Evolutionary conservation across 2,888 invertebrate genomes (phyloP).

Genomic region (Dolichomitus sp.): DNA sequence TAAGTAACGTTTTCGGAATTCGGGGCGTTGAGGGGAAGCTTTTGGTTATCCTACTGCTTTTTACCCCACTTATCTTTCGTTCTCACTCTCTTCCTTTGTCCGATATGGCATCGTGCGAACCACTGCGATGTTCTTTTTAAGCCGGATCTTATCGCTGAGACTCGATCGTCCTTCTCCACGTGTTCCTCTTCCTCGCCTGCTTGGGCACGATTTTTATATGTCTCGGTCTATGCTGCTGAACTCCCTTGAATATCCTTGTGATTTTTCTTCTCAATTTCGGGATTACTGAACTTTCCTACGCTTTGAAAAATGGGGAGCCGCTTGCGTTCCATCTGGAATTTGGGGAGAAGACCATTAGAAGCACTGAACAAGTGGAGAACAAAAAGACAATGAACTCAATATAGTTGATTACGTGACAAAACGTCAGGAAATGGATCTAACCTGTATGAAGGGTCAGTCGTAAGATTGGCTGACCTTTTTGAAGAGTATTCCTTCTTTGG

Average conservation of each 20-base stretch:
- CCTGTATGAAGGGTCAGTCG: background rate
- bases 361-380: too few species aligned
- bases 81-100: constrained; percentile 17
- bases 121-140: background rate
- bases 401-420: background rate
- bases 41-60: background rate
- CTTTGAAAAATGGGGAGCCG: background rate
- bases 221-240: background rate
- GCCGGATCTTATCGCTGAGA: background rate
- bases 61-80: background rate
- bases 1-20: constrained; percentile 32
- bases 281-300: background rate
- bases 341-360: background rate
- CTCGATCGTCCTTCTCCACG: background rate
- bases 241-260: background rate
- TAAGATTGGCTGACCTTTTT: background rate
- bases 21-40: background rate
- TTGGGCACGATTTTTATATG: background rate
- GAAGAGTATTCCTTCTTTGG: too few species aligned
- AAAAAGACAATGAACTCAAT: background rate
- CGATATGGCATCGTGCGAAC: background rate
- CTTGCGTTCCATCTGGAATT: background rate
- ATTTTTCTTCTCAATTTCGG: background rate
- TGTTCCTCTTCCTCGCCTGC: background rate
- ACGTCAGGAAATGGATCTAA: background rate